Evolutionary conservation across 1,140 invertebrate species (phyloP).

Genomic region (Chrysomallon squamiferum): DNA sequence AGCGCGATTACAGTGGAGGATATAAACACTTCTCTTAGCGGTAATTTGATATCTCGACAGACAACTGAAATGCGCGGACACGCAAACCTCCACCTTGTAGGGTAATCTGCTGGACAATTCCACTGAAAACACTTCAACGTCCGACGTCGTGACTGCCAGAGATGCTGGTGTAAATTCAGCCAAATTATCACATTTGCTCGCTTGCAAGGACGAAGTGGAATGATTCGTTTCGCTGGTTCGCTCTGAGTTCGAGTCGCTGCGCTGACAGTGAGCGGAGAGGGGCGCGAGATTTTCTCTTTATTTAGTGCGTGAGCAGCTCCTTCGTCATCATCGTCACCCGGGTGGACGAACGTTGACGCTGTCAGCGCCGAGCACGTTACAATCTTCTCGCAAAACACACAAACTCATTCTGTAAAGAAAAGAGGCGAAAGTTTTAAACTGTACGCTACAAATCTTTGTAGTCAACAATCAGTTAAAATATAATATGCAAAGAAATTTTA

Average conservation of each 20-base stretch:
- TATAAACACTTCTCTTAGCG: neutral
- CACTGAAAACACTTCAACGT: neutral
- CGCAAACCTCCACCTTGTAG: neutral
- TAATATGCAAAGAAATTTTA: no score
- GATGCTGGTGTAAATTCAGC: conserved; percentile 5
- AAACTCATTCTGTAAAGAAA: no score
- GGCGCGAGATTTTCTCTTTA: conserved; percentile 1
- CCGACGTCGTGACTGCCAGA: neutral
- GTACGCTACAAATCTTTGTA: no score
- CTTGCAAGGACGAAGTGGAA: neutral
- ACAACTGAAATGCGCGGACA: neutral
- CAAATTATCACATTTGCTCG: conserved; percentile 7
- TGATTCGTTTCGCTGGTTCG: neutral
- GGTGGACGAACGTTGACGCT: no score
- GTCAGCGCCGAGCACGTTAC: no score
- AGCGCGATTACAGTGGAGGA: neutral
- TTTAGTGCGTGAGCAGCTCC: neutral
- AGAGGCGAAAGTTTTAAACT: no score
- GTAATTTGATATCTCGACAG: conserved; percentile 2
- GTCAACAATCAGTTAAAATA: no score
- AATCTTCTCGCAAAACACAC: no score
- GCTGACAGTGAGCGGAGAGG: neutral
- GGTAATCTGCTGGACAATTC: neutral
- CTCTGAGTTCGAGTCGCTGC: neutral
- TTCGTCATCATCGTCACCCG: no score